These are phyloP conservation scores for Sebastes trivittatus DNA, from an alignment of 2,797 vertebrate species.

Conservation along the genomic window DNA sequence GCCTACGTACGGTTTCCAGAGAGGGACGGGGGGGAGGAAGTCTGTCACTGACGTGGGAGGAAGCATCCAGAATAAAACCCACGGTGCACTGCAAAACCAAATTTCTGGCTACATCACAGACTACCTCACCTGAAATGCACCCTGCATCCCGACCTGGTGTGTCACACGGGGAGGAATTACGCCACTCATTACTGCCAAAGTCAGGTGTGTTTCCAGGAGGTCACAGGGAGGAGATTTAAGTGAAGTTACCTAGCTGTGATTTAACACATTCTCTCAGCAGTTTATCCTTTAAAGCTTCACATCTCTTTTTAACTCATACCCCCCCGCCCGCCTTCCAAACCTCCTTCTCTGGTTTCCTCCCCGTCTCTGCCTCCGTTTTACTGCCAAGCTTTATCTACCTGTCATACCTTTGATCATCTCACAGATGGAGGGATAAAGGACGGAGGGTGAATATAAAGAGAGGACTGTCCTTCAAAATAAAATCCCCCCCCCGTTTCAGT, in stretches of 20 bases:
- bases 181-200: neutral
- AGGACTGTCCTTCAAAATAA: conserved; percentile 61
- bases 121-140: conserved; percentile 33
- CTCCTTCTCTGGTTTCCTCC: neutral
- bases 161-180: neutral
- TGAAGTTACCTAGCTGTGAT: conserved; percentile 25
- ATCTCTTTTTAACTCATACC: conserved; percentile 16
- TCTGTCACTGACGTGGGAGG: conserved; percentile 51
- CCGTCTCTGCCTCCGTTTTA: conserved; percentile 4
- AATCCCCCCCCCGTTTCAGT: conserved; percentile 28
- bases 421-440: conserved; percentile 57
- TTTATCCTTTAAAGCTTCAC: conserved; percentile 27
- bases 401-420: conserved; percentile 69
- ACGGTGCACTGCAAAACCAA: conserved; percentile 21
- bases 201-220: conserved; percentile 13
- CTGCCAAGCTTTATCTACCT: conserved; percentile 48
- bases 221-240: conserved; percentile 1
- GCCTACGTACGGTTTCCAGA: conserved; percentile 36
- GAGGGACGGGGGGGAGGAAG: conserved; percentile 30
- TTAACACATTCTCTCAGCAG: conserved; percentile 26
- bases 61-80: conserved; percentile 49
- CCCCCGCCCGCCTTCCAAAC: neutral
- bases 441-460: conserved; percentile 43
- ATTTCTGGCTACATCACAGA: conserved; percentile 19
- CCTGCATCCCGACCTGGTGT: neutral